Evolutionary conservation across 2,113 vertebrate species (phyloP).

Genomic region (Sardina pilchardus): DNA sequence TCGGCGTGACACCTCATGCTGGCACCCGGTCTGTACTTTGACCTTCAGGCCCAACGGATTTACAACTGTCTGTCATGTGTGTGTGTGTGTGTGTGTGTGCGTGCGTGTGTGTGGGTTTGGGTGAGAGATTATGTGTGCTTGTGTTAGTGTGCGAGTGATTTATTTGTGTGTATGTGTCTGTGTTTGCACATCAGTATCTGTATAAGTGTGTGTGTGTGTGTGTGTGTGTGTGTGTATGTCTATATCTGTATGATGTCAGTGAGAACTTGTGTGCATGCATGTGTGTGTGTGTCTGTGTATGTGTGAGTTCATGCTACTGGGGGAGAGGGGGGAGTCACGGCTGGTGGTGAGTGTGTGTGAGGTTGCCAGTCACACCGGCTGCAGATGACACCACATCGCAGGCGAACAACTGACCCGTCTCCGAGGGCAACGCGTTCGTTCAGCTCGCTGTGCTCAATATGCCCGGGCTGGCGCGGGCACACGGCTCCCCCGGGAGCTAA

Average conservation of each 20-base stretch:
- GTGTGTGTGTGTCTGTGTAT: neutral
- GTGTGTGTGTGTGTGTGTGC: neutral
- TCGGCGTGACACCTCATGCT: slow-evolving; percentile 77
- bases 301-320: neutral
- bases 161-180: neutral
- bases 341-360: neutral
- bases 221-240: neutral
- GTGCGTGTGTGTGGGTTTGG: neutral
- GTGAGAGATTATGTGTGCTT: neutral
- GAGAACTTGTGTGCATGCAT: neutral
- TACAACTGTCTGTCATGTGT: slow-evolving; percentile 62
- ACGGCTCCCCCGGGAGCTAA: neutral
- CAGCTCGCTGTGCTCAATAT: neutral
- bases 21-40: slow-evolving; percentile 71
- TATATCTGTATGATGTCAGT: neutral
- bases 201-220: neutral
- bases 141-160: neutral
- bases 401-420: neutral
- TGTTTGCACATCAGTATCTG: neutral
- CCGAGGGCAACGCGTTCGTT: neutral
- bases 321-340: neutral
- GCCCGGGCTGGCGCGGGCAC: neutral
- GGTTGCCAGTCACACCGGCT: neutral
- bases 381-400: neutral
- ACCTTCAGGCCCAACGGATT: slow-evolving; percentile 75